Evolutionary conservation across 1,140 invertebrate species (phyloP).

Genomic region (Drosophila bocqueti): DNA sequence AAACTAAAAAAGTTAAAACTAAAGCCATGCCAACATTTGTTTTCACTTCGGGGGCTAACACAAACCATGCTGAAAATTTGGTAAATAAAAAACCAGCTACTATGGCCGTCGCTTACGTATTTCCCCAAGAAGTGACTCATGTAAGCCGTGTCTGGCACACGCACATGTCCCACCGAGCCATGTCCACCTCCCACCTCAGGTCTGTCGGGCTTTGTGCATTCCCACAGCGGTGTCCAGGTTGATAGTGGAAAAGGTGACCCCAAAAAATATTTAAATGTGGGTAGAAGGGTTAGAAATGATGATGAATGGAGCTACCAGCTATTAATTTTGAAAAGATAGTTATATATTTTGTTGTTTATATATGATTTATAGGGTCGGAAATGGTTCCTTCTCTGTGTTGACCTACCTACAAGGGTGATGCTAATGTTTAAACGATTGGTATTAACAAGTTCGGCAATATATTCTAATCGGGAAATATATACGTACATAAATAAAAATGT

Average conservation of each 20-base stretch:
- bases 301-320: background rate
- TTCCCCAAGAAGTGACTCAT: conserved; percentile 39
- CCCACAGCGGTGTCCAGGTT: conserved; percentile 10
- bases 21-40: conserved; percentile 53
- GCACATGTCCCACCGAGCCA: conserved; percentile 14
- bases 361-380: no score
- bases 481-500: no score
- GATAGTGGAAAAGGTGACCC: background rate
- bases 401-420: background rate
- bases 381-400: no score
- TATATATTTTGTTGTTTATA: background rate
- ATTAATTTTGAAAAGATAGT: background rate
- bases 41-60: conserved; percentile 34
- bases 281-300: background rate
- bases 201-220: conserved; percentile 9
- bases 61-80: conserved; percentile 14
- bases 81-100: background rate
- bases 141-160: conserved; percentile 20
- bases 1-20: conserved; percentile 25
- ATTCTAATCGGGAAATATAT: no score
- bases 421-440: background rate
- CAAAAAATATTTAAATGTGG: background rate
- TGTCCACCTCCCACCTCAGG: background rate
- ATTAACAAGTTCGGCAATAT: background rate
- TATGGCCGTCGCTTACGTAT: conserved; percentile 10